Evolutionary conservation across 1,140 invertebrate species (phyloP).

Genomic region (Caenorhabditis brenneri): DNA sequence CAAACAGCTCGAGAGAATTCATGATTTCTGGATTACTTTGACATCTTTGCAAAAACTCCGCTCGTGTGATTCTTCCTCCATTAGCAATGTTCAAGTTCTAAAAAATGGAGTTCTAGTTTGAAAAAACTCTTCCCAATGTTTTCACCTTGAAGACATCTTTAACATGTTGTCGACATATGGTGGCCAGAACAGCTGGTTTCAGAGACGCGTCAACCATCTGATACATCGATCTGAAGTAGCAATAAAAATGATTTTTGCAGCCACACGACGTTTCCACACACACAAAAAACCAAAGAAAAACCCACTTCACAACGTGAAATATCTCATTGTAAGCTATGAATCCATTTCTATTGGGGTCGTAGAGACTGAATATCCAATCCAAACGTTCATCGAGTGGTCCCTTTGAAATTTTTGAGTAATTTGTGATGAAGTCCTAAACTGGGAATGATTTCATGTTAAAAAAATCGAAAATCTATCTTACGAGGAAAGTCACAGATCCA

Average conservation of each 20-base stretch:
- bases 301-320: constrained; percentile 25
- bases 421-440: constrained; percentile 6
- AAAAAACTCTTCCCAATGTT: background rate
- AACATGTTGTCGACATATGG: constrained; percentile 29
- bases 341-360: background rate
- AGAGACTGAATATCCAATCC: constrained; percentile 12
- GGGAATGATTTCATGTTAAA: background rate
- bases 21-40: background rate
- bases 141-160: constrained; percentile 12
- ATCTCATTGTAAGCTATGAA: background rate
- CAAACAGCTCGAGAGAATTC: background rate
- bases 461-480: background rate
- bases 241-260: background rate
- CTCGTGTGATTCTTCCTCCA: background rate
- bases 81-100: constrained; percentile 10
- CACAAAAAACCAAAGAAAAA: background rate
- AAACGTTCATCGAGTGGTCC: background rate
- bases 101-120: background rate
- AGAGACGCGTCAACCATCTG: constrained; percentile 30
- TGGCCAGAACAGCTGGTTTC: constrained; percentile 11
- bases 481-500: background rate
- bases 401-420: constrained; percentile 16
- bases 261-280: background rate
- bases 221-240: constrained; percentile 31
- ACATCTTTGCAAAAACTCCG: background rate